These are phyloP conservation scores for Caenorhabditis sp. DNA, from an alignment of 2,888 invertebrate genomes.

Conservation along the genomic window DNA sequence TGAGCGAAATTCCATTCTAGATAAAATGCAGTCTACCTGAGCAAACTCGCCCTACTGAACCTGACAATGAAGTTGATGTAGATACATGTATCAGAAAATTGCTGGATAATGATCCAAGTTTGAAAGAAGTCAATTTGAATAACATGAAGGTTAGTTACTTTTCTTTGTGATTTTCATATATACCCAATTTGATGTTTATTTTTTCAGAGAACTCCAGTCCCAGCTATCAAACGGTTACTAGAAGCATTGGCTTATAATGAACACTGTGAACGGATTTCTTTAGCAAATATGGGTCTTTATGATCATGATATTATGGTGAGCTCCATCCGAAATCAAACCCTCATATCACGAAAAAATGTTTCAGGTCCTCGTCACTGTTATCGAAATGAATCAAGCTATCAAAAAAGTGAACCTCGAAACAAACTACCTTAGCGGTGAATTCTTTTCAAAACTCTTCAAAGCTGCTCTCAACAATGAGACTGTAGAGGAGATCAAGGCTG, in stretches of 20 bases:
- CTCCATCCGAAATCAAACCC: background rate
- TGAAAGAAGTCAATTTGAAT: slow-evolving; percentile 95
- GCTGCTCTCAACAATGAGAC: slow-evolving; percentile 85
- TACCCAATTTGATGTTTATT: background rate
- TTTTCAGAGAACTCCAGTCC: slow-evolving; percentile 69
- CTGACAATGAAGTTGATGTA: slow-evolving; percentile 93
- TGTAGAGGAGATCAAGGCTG: slow-evolving; percentile 92
- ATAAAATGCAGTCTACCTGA: slow-evolving; percentile 67
- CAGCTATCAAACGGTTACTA: slow-evolving; percentile 81
- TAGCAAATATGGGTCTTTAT: slow-evolving; percentile 91
- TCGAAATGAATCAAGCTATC: slow-evolving; percentile 72
- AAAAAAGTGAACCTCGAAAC: slow-evolving; percentile 80
- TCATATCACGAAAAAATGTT: slow-evolving; percentile 11
- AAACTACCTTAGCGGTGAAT: slow-evolving; percentile 79
- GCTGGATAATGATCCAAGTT: slow-evolving; percentile 80
- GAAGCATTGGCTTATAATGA: slow-evolving; percentile 88
- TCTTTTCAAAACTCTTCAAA: slow-evolving; percentile 84
- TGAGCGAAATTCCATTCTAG: slow-evolving; percentile 31
- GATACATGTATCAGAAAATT: slow-evolving; percentile 77
- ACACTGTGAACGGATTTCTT: slow-evolving; percentile 86
- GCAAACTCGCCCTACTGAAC: slow-evolving; percentile 77
- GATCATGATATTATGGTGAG: slow-evolving; percentile 82
- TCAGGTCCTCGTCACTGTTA: slow-evolving; percentile 77
- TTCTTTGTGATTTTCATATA: background rate
- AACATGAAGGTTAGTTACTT: slow-evolving; percentile 84